phyloP scores from a whole-genome alignment of 2,113 vertebrate species.

The Ornithorhynchus anatinus region DNA sequence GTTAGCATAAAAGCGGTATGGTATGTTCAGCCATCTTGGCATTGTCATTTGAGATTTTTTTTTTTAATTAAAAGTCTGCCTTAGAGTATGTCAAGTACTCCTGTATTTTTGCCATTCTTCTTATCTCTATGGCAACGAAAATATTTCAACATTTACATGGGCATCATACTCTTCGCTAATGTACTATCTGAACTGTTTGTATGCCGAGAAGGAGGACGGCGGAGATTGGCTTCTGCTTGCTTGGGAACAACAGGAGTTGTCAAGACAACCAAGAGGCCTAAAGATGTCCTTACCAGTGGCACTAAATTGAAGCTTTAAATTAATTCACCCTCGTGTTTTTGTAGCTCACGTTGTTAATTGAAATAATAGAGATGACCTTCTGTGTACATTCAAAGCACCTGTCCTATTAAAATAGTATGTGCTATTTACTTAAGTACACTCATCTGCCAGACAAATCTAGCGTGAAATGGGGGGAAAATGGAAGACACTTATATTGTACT shows the following conservation, averaged over 20 bases:
- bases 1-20: constrained; percentile 48
- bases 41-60: constrained; percentile 70
- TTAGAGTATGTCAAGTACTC: constrained; percentile 78
- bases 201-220: constrained; percentile 65
- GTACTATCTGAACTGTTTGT: constrained; percentile 72
- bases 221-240: constrained; percentile 67
- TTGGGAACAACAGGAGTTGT: constrained; percentile 75
- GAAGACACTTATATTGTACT: constrained; percentile 63
- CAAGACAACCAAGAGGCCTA: constrained; percentile 80
- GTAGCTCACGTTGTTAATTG: constrained; percentile 79
- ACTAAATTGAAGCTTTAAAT: constrained; percentile 79
- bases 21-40: constrained; percentile 69
- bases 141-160: constrained; percentile 81
- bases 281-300: constrained; percentile 72
- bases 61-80: constrained; percentile 81
- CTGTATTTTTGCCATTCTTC: constrained; percentile 77
- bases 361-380: constrained; percentile 79
- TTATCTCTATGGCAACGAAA: constrained; percentile 83
- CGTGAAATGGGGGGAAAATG: constrained; percentile 71
- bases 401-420: constrained; percentile 73
- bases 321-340: constrained; percentile 76
- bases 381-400: constrained; percentile 69
- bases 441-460: constrained; percentile 74
- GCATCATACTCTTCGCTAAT: constrained; percentile 76
- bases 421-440: constrained; percentile 75